These are phyloP conservation scores for Aleiodes testaceus DNA, from an alignment of 2,888 invertebrate species.

Conservation along the genomic window DNA sequence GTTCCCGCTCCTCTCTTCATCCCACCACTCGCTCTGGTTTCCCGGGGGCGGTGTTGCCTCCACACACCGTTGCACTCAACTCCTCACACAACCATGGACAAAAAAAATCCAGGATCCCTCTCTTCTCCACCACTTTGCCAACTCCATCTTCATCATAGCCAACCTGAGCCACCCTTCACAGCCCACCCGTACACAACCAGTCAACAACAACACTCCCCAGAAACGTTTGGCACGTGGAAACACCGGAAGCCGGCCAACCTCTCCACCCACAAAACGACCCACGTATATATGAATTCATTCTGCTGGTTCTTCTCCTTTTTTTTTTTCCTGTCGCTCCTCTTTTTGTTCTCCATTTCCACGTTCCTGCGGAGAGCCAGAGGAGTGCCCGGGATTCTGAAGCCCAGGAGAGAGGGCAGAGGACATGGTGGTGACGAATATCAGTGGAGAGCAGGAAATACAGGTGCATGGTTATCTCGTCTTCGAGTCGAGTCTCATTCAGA, in stretches of 20 bases:
- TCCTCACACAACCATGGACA: not conserved
- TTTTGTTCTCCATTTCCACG: slow-evolving; percentile 2
- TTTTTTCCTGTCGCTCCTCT: not conserved
- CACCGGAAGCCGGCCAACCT: slow-evolving; percentile 23
- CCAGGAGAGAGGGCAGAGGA: not conserved
- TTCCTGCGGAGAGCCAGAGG: slow-evolving; percentile 20
- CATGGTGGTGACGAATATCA: no score
- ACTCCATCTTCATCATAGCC: slow-evolving; percentile 1
- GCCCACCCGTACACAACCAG: slow-evolving; percentile 5
- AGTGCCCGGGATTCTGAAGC: slow-evolving; percentile 5
- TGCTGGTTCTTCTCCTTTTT: not conserved
- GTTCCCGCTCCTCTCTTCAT: slow-evolving; percentile 43
- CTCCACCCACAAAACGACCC: not conserved
- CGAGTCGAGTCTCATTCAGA: not conserved
- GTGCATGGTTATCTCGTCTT: slow-evolving; percentile 3
- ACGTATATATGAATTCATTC: not conserved
- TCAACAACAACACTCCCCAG: slow-evolving; percentile 26
- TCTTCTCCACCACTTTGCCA: not conserved
- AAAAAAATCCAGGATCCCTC: not conserved
- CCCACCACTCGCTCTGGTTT: slow-evolving; percentile 30
- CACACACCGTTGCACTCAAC: not conserved
- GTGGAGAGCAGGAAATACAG: not conserved
- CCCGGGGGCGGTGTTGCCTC: slow-evolving; percentile 42
- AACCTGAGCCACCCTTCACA: not conserved
- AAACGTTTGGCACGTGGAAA: slow-evolving; percentile 28